Conservation (phyloP, 2,113 vertebrate species). For the Xenotilapia longispinis region DNA sequence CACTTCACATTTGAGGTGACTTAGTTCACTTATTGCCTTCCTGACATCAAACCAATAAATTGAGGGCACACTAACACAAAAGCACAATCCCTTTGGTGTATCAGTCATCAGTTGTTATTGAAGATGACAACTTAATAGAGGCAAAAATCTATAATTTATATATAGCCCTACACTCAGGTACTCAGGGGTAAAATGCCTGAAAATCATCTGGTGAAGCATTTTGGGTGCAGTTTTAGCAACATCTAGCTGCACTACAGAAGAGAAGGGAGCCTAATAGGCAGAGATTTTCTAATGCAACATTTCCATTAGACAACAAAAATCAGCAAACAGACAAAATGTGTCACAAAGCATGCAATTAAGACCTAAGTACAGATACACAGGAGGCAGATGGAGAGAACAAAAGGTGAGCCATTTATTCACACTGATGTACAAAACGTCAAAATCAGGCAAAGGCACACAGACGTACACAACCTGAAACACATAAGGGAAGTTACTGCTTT, state of each 20-base stretch:
- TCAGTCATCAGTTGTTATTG: background rate
- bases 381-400: background rate
- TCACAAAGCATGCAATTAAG: background rate
- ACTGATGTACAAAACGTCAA: background rate
- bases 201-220: background rate
- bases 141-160: background rate
- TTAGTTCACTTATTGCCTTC: background rate
- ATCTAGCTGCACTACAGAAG: background rate
- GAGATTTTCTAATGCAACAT: background rate
- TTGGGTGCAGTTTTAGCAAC: accelerated
- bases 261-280: background rate
- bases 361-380: background rate
- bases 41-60: background rate
- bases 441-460: background rate
- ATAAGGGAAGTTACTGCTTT: background rate
- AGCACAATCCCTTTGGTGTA: background rate
- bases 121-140: background rate
- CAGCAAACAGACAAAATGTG: accelerated
- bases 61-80: background rate
- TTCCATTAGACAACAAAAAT: background rate
- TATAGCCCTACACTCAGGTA: background rate
- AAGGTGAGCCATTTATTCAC: background rate
- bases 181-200: background rate
- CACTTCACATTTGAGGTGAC: accelerated
- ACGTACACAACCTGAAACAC: background rate